Evolutionary conservation across 2,797 vertebrate species (phyloP).

Genomic region (Anolis apletophallus): DNA sequence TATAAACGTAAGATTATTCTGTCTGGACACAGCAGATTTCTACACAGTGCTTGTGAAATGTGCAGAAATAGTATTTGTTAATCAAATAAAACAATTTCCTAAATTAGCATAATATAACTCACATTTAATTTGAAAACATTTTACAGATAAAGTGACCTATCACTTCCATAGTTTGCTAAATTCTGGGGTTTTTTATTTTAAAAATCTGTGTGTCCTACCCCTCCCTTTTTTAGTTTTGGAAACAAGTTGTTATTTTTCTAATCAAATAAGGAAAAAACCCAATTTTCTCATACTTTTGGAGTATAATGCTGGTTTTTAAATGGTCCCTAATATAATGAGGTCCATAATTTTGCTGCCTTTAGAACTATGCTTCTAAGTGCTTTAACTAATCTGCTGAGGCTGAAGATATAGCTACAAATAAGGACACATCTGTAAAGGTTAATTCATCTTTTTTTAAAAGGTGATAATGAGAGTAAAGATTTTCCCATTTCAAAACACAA

Average conservation of each 20-base stretch:
- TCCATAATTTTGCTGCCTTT: background rate
- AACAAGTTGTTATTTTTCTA: background rate
- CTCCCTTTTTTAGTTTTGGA: background rate
- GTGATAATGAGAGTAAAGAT: background rate
- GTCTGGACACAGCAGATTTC: background rate
- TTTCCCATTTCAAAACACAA: background rate
- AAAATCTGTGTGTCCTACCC: background rate
- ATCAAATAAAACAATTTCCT: background rate
- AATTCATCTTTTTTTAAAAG: too few species aligned
- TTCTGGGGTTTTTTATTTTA: too few species aligned
- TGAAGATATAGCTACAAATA: too few species aligned
- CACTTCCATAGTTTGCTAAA: background rate
- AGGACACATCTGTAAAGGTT: too few species aligned
- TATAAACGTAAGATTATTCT: background rate
- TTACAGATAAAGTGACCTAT: background rate
- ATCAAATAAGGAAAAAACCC: background rate
- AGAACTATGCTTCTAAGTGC: background rate
- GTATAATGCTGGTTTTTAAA: background rate
- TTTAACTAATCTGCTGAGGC: too few species aligned
- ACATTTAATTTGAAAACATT: background rate
- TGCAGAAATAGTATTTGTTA: background rate
- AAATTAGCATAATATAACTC: background rate
- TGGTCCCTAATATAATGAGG: background rate
- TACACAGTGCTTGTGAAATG: background rate
- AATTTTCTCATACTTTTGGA: background rate